These are phyloP conservation scores for Saccostrea echinata DNA, from an alignment of 1,140 invertebrate species.

Conservation along the genomic window DNA sequence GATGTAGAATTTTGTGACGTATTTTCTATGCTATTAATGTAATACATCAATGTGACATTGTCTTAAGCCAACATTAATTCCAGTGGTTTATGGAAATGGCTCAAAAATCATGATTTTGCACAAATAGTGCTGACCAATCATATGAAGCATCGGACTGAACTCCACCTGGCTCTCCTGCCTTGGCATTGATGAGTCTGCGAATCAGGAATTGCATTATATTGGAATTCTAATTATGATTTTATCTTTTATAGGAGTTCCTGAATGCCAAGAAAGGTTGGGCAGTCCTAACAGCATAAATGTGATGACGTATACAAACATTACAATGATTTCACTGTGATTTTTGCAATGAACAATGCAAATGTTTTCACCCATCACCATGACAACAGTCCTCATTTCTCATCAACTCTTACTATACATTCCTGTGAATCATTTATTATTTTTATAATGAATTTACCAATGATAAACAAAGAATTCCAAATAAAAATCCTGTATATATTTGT, in stretches of 20 bases:
- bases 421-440: neutral
- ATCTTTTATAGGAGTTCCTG: conserved; percentile 11
- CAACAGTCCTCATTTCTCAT: neutral
- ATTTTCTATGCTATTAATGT: too few relatives aligned
- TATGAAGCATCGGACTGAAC: too few relatives aligned
- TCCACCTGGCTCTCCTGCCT: too few relatives aligned
- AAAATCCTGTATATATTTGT: conserved; percentile 31
- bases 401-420: neutral
- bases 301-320: neutral
- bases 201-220: neutral
- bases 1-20: too few relatives aligned
- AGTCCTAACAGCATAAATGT: conserved; percentile 13
- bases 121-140: too few relatives aligned
- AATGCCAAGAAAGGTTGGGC: conserved; percentile 22
- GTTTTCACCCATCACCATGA: neutral
- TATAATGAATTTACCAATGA: neutral
- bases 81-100: too few relatives aligned
- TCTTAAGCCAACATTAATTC: too few relatives aligned
- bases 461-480: neutral
- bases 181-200: too few relatives aligned
- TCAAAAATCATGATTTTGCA: too few relatives aligned
- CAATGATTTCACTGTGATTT: neutral
- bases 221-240: neutral
- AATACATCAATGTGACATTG: too few relatives aligned
- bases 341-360: conserved; percentile 25